Conservation (phyloP, 2,113 vertebrate genomes). For the Aptenodytes forsteri region DNA sequence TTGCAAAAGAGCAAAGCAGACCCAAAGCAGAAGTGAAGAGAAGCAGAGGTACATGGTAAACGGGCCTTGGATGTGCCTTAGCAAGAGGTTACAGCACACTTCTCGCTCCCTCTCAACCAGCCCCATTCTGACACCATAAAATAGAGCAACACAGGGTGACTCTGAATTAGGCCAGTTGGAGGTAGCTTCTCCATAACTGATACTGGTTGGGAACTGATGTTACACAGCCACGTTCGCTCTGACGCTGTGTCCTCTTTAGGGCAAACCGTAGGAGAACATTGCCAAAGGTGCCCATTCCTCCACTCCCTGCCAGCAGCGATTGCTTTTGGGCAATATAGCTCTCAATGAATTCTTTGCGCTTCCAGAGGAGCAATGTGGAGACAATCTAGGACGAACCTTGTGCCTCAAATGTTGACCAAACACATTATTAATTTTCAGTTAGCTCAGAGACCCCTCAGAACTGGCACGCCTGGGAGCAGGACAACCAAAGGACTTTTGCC, state of each 20-base stretch:
- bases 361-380: background rate
- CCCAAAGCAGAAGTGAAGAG: background rate
- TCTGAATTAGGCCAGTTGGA: background rate
- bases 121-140: background rate
- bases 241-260: background rate
- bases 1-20: background rate
- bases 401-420: background rate
- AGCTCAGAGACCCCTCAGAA: background rate
- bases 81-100: accelerated
- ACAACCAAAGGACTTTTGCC: background rate
- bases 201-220: background rate
- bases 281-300: background rate
- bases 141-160: background rate
- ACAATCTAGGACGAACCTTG: background rate
- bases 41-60: background rate
- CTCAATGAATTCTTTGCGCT: background rate
- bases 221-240: accelerated
- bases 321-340: background rate
- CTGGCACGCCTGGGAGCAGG: background rate
- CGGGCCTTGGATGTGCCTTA: background rate
- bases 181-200: background rate
- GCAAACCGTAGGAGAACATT: background rate
- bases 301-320: background rate
- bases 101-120: background rate
- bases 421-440: background rate